A percentile compares a stretch with the other conserved stretches of the same genome.
These are phyloP conservation scores for Acanthacorydalis orientalis DNA, from an alignment of 2,888 invertebrate genomes.

Conservation along the genomic window DNA sequence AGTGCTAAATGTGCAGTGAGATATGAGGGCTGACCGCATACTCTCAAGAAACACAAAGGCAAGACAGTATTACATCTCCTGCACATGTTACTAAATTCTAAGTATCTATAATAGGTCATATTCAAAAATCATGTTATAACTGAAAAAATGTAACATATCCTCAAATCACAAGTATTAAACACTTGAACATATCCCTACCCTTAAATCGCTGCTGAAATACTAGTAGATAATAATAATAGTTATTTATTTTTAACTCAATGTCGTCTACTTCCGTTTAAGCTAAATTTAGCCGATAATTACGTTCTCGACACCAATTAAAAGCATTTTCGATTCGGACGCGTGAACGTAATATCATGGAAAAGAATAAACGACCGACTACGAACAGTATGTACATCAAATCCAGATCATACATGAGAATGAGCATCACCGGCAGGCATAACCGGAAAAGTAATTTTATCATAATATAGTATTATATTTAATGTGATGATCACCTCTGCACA, in stretches of 20 bases:
- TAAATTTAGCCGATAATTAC: too few relatives aligned
- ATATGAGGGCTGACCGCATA: background rate
- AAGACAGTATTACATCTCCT: background rate
- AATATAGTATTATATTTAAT: too few relatives aligned
- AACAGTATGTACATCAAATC: background rate
- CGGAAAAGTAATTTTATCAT: too few relatives aligned
- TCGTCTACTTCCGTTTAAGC: too few relatives aligned
- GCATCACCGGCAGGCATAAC: too few relatives aligned
- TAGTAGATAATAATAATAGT: background rate
- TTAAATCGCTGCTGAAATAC: constrained; percentile 3
- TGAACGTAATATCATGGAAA: background rate
- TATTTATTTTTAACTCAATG: too few relatives aligned
- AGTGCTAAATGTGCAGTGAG: background rate
- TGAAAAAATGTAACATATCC: background rate
- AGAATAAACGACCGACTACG: background rate
- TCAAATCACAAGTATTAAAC: background rate
- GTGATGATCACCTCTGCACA: too few relatives aligned
- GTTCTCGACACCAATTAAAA: too few relatives aligned
- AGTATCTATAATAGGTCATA: background rate
- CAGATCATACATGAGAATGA: too few relatives aligned
- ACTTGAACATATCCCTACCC: constrained; percentile 3
- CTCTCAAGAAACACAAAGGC: background rate
- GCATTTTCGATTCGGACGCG: too few relatives aligned
- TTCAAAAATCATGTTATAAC: background rate
- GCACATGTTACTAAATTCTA: background rate